These are phyloP conservation scores for Tamias sibiricus DNA, from an alignment of 2,113 vertebrate genomes.

Conservation along the genomic window DNA sequence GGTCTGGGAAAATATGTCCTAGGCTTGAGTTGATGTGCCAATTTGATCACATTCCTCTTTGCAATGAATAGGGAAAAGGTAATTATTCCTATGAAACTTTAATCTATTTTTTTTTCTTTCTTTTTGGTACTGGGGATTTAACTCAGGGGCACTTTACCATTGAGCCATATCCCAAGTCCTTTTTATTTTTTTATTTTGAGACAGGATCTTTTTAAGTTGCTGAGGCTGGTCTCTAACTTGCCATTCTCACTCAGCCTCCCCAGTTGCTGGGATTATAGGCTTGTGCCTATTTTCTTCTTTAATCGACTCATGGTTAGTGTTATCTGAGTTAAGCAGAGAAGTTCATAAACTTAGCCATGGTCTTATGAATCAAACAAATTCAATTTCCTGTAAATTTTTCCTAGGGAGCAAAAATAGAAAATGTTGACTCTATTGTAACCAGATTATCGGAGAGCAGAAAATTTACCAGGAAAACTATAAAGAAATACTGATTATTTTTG, in stretches of 20 bases:
- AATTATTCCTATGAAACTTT: not conserved
- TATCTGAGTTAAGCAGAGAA: conserved; percentile 15
- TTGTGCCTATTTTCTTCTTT: not conserved
- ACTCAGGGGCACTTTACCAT: too few species aligned
- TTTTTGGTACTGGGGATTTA: too few species aligned
- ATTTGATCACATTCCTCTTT: not conserved
- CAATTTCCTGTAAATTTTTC: conserved; percentile 38
- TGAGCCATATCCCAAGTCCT: too few species aligned
- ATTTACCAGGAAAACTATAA: not conserved
- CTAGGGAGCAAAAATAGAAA: conserved; percentile 48
- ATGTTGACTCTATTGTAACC: not conserved
- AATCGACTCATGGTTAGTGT: not conserved
- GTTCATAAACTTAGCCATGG: not conserved
- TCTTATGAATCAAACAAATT: conserved; percentile 50
- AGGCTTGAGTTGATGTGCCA: not conserved
- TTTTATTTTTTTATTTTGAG: too few species aligned
- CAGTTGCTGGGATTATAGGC: too few species aligned
- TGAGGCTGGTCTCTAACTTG: too few species aligned
- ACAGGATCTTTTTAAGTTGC: too few species aligned
- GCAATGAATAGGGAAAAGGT: not conserved
- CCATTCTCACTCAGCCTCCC: too few species aligned
- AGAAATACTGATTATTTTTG: conserved; percentile 35
- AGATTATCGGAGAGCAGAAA: not conserved
- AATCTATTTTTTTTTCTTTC: not conserved
- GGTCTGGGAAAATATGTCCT: not conserved